These are phyloP conservation scores for Sebastes hubbsi DNA, from an alignment of 2,797 vertebrate species.

Conservation along the genomic window DNA sequence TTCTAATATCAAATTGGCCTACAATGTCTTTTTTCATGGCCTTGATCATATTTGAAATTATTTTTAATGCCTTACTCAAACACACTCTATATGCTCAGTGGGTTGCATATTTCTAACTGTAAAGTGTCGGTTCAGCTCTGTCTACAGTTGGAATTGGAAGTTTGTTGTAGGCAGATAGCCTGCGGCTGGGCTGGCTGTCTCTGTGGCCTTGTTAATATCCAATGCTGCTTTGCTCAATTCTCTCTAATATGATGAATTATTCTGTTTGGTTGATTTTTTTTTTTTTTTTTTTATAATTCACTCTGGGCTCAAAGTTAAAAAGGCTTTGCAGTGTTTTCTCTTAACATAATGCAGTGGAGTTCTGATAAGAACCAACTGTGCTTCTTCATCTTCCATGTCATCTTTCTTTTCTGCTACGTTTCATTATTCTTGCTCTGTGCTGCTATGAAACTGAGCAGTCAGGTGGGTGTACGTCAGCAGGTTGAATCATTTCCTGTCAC, in stretches of 20 bases:
- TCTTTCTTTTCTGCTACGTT: background rate
- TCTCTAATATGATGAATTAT: conserved; percentile 62
- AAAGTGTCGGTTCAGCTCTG: conserved; percentile 20
- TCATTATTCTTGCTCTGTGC: background rate
- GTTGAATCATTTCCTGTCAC: conserved; percentile 10
- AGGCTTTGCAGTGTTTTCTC: conserved; percentile 28
- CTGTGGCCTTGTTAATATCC: conserved; percentile 34
- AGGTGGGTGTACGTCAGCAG: background rate
- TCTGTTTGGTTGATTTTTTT: conserved; percentile 56
- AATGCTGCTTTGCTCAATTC: conserved; percentile 39
- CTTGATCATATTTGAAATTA: background rate
- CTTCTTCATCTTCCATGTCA: background rate
- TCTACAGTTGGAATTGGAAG: conserved; percentile 32
- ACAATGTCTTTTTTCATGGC: background rate
- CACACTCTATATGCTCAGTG: background rate
- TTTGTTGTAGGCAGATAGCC: conserved; percentile 34
- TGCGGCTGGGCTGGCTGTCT: conserved; percentile 7
- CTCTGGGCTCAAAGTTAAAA: conserved; percentile 8
- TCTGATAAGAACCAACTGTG: conserved; percentile 4
- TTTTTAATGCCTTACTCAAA: background rate
- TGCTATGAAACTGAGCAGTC: background rate
- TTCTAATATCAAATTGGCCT: background rate
- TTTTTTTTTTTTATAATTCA: background rate
- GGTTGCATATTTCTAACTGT: background rate
- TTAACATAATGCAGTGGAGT: conserved; percentile 19